Base-by-base conservation (phyloP, 2,113 vertebrate species). In the Archocentrus centrarchus region DNA sequence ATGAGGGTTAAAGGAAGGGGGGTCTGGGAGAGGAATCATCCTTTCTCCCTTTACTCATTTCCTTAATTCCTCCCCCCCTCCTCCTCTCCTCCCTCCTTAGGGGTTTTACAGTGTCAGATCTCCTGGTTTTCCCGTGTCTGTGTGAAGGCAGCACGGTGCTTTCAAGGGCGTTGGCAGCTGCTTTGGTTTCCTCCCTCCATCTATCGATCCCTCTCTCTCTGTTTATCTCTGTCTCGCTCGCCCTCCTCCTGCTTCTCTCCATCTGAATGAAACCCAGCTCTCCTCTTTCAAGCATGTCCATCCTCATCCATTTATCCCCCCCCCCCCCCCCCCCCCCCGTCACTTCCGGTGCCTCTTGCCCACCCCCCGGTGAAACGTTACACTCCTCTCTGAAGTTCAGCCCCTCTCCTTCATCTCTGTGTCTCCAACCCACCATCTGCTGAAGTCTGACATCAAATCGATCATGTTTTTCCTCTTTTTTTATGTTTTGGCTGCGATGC, bases 111-210 rank as follows among this genome's bases (percentile, higher is more conserved):
- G 55, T 68, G 41, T 87, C 80, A 47, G 11, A 75, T 85, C 75
- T 86, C 62, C 53, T 37, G 57, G 59, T 79, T 77, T 76, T 44
- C 17, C n/a, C 11, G 22, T 39, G 59, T 35, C 44, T 3, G 35
- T 77, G 58, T 88, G 81, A 90, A 92, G 79, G 82, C 86, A 85
- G 4, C 84, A 2, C 14, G 59, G 39, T 75, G 77, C 70, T 81
- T 91, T 91, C 87, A 89, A 81, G 84, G 89, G 64, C 78, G 44
- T 70, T 89, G 82, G 82, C 85, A 81, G 81, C 86, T 22, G 62
- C 68, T 53, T 75, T 78, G 77, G 78, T 73, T 86, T 82, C 78
- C 78, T 82, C 75, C 27, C 35, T 47, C 59, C 18, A 18, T 66
- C 59, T 8, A 76, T 86, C 59, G 58, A 79, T 79, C 78, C 20